Evolutionary conservation across 2,797 vertebrate genomes (phyloP), one percentile per base, ranked within the genome.

Genomic region (Enteromius trimaculatus): DNA sequence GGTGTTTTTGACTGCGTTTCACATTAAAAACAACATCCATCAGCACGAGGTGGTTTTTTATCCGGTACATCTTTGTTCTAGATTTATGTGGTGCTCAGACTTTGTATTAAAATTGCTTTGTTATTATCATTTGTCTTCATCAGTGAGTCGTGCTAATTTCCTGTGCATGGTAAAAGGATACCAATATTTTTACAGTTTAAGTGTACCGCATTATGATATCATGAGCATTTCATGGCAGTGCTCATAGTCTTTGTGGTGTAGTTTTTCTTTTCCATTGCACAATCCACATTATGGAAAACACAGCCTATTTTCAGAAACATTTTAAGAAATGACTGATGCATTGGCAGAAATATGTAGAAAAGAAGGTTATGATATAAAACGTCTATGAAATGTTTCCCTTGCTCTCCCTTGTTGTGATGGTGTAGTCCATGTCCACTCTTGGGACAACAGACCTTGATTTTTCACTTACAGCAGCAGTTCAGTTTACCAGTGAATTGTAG

Each of bases 401-500:
- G 42, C 42, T 79, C 16, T 62, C 16, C 80, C 51, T 64, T 37
- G 23, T 49, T 55, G 29, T 76, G 44, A 53, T 29, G 66, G 71
- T 80, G 23, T 64, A 77, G 71, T 55, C 58, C 68, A 26, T 49
- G 8, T 65, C 51, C 60, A 16, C 84, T 84, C 78, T 60, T 64
- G 80, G 60, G 78, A 86, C 51, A 44, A 31, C 79, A 84, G 88
- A 90, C 92, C 92, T 93, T 91, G 92, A 88, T 85, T 85, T 87
- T 84, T 77, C 34, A n/a, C 83, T 85, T 78, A 85, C 76, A 60
- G 58, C 83, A 89, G 88, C 90, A 13, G 86, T 92, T 91, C 91
- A 92, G 89, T 86, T 91, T 87, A 80, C 82, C 88, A 34, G 66
- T 92, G 92, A 93, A 90, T 93, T 94, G 92, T 92, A 89, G 92